Evolutionary conservation across 2,888 invertebrate genomes (phyloP).

Genomic region (Leptarthrus brevirostris): DNA sequence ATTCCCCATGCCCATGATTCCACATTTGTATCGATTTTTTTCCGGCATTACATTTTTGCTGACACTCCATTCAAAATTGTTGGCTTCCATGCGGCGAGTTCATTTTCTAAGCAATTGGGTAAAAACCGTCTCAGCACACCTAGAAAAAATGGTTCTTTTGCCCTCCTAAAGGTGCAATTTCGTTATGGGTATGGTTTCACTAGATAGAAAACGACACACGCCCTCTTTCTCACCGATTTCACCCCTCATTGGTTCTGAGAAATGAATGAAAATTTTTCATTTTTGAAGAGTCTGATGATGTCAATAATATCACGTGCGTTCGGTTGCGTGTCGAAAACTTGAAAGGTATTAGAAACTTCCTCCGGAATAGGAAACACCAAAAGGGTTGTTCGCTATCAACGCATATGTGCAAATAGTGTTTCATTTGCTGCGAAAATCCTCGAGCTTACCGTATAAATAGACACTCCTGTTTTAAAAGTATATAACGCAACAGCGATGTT

Average conservation of each 20-base stretch:
- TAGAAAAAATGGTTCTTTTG: background rate
- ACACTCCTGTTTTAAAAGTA: too few relatives aligned
- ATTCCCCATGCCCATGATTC: conserved; percentile 31
- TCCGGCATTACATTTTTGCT: conserved; percentile 23
- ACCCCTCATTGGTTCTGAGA: conserved; percentile 21
- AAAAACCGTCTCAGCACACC: background rate
- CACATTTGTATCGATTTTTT: conserved; percentile 35
- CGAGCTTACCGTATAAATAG: too few relatives aligned
- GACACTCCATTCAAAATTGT: background rate
- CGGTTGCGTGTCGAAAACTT: too few relatives aligned
- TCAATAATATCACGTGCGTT: too few relatives aligned
- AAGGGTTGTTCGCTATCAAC: too few relatives aligned
- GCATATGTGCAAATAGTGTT: too few relatives aligned
- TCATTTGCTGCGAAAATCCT: too few relatives aligned
- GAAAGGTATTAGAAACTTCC: too few relatives aligned
- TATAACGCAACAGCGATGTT: too few relatives aligned
- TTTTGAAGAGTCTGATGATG: too few relatives aligned
- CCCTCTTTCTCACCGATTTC: conserved; percentile 33
- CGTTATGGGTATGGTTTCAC: background rate
- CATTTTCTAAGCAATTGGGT: conserved; percentile 19
- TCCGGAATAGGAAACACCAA: too few relatives aligned
- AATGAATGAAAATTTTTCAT: background rate
- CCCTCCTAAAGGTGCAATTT: conserved; percentile 11
- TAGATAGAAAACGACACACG: conserved; percentile 32
- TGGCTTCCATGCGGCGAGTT: background rate